Conservation (phyloP, 1,140 invertebrate species). For the Monomorium pharaonis region DNA sequence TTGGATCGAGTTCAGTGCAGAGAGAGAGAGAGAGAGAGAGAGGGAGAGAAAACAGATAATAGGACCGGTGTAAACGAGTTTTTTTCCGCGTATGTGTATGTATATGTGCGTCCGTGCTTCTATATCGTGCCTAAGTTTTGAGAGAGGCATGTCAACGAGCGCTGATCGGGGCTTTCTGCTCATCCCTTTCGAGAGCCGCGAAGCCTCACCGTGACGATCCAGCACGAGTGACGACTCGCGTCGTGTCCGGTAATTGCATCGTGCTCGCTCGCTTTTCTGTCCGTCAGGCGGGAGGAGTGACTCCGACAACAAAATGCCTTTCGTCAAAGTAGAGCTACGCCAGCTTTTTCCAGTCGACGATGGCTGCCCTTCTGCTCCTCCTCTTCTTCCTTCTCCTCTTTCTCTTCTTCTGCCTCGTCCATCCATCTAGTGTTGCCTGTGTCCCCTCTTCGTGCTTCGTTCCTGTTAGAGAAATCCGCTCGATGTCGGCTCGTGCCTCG, state of each 20-base stretch:
- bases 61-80: conserved; percentile 6
- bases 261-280: conserved; percentile 69
- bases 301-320: conserved; percentile 72
- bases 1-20: conserved; percentile 3
- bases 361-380: neutral
- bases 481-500: conserved; percentile 58
- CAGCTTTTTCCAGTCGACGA: conserved; percentile 68
- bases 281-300: conserved; percentile 66
- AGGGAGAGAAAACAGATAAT: conserved; percentile 6
- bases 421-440: conserved; percentile 38
- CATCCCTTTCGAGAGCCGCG: conserved; percentile 51
- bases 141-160: conserved; percentile 54
- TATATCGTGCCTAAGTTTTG: conserved; percentile 33
- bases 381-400: conserved; percentile 13
- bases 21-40: too few relatives aligned
- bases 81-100: neutral
- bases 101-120: neutral
- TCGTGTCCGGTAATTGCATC: conserved; percentile 72
- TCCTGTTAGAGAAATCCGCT: conserved; percentile 43
- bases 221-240: conserved; percentile 52
- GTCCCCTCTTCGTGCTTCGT: conserved; percentile 2
- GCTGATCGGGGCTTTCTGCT: conserved; percentile 56
- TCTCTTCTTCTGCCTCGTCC: neutral
- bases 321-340: conserved; percentile 68
- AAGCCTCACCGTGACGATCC: conserved; percentile 51